Percentiles rank a stretch among this genome's conserved stretches.
phyloP scores from a whole-genome alignment of 2,113 vertebrate genomes.

The Alaudala cheleensis region DNA sequence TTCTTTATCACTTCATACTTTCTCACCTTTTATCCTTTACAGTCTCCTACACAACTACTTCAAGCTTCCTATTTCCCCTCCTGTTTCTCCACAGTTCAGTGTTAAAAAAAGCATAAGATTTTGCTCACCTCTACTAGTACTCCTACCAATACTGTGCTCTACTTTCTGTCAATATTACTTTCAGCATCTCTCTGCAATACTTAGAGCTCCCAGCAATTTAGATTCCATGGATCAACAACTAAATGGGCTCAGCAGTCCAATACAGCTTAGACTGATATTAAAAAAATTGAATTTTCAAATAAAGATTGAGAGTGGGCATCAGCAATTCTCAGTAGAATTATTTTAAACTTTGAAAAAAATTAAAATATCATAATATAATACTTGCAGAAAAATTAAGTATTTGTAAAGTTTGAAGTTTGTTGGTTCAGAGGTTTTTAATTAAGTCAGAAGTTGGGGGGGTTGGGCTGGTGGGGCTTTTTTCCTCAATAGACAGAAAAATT shows the following conservation, averaged over 20 bases:
- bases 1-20: background rate
- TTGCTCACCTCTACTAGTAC: background rate
- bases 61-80: background rate
- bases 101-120: background rate
- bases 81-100: background rate
- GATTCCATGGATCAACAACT: background rate
- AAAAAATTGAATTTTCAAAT: background rate
- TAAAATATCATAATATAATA: background rate
- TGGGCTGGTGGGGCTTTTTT: background rate
- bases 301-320: background rate
- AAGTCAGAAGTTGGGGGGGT: accelerated
- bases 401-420: background rate
- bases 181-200: background rate
- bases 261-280: background rate
- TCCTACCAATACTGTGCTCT: background rate
- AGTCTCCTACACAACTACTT: background rate
- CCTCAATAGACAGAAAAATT: background rate
- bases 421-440: background rate
- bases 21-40: background rate
- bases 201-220: background rate
- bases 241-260: background rate
- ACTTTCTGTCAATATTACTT: background rate
- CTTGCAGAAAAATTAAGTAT: background rate
- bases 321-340: background rate
- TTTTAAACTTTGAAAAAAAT: background rate